Percentiles rank a stretch among this genome's conserved stretches.
phyloP scores from a whole-genome alignment of 2,113 vertebrate species.

The Oriolus oriolus region DNA sequence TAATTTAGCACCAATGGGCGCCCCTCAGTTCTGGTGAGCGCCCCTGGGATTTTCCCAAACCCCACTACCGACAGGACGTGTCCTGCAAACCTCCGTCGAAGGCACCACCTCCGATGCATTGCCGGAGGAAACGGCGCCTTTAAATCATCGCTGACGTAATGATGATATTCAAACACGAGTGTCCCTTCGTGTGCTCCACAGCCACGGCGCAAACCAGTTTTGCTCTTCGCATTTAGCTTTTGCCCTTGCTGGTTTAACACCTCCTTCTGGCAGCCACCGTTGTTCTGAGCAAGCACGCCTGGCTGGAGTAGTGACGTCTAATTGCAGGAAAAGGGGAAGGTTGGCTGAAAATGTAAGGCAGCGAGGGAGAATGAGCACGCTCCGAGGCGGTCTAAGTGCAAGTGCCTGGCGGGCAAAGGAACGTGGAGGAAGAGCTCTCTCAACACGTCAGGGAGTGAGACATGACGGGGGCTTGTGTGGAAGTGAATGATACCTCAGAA shows the following conservation, averaged over 20 bases:
- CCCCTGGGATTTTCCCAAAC: background rate
- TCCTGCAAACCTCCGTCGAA: background rate
- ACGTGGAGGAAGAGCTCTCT: background rate
- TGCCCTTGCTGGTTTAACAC: background rate
- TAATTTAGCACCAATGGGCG: background rate
- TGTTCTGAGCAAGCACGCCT: background rate
- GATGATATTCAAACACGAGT: background rate
- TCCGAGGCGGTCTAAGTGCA: background rate
- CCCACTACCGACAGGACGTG: background rate
- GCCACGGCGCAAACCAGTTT: background rate
- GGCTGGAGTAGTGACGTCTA: background rate
- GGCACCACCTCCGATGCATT: background rate
- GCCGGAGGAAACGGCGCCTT: rapidly evolving
- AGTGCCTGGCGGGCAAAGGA: rapidly evolving
- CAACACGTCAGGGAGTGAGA: background rate
- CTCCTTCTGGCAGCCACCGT: background rate
- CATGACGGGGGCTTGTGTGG: rapidly evolving
- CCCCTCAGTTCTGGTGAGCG: background rate
- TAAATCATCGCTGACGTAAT: background rate
- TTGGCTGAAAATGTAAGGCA: background rate
- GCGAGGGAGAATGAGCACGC: background rate
- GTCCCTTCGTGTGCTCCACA: background rate
- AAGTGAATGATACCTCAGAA: rapidly evolving
- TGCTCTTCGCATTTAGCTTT: background rate
- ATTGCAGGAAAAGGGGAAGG: background rate